Evolutionary conservation across 2,888 invertebrate genomes (phyloP), one percentile per base, ranked within the genome.

Genomic region (Blastobasis adustella): DNA sequence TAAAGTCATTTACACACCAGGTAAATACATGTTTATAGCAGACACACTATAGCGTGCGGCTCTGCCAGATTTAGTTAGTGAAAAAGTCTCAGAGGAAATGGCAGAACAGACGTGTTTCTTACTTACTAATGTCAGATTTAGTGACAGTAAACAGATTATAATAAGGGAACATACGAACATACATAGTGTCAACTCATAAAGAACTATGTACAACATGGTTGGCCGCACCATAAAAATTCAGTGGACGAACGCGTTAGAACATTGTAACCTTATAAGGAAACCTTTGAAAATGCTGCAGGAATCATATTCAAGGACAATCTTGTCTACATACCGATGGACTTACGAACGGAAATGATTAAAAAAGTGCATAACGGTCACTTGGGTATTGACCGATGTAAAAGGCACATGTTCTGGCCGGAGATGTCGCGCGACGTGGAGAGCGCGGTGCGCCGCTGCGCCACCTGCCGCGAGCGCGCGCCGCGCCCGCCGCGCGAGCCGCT

Each of bases 11-110:
- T 52, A 53, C n/a, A 53, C 46, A 10, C 68, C 69, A 0, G 70
- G 67, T n/a, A 70, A 62, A 56, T 55, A 57, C 37, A 49, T 69
- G 43, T 57, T 61, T 37, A 53, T 71, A 37, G 65, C 69, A 5
- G 70, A 73, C 52, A 61, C 69, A 39, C 53, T 74, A 36, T 70
- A 68, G 5, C 56, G 70, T 40, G 55, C 52, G 38, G 54, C 62
- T 0, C 37, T 58, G 10, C 47, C 51, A 0, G 55, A 58, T 0
- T 8, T 45, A 0, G 49, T 53, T 46, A 38, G 49, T 8, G 51
- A 50, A 41, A 48, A 56, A 4, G 44, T 54, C 8, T 40, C 49
- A 4, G 46, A 45, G 4, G 55, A 55, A 45, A 45, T 58, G 5
- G 49, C 45, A 8, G 37, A 46, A 6, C 55, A 58, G 41, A 37